Conservation (phyloP, 2,797 vertebrate species). For the Hephaestus fuliginosus region DNA sequence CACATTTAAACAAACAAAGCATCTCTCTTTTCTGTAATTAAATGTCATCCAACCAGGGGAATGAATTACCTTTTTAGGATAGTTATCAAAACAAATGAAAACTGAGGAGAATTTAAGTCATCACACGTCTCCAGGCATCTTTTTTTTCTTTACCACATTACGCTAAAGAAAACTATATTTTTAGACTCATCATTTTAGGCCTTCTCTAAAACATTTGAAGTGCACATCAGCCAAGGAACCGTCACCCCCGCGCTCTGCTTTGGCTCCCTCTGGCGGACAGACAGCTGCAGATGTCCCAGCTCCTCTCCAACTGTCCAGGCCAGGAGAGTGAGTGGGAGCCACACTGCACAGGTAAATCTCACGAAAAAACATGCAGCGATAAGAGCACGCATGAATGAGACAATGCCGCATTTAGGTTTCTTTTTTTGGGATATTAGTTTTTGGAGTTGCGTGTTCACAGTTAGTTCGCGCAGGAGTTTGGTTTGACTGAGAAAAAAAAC, state of each 20-base stretch:
- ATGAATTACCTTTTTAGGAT: neutral
- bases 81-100: neutral
- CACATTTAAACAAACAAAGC: neutral
- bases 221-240: neutral
- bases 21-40: neutral
- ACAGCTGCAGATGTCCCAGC: slow-evolving; percentile 52
- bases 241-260: slow-evolving; percentile 67
- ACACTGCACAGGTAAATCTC: slow-evolving; percentile 17
- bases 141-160: neutral
- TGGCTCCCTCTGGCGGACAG: slow-evolving; percentile 87
- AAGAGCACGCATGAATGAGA: neutral
- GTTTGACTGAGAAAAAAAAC: neutral
- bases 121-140: neutral
- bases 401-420: too few relatives aligned
- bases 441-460: neutral
- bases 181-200: neutral
- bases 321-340: slow-evolving; percentile 8
- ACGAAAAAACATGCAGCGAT: neutral
- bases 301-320: slow-evolving; percentile 13
- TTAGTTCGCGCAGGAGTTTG: neutral
- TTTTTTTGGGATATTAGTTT: neutral
- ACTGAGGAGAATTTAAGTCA: neutral
- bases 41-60: neutral
- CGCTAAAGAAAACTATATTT: neutral
- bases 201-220: too few relatives aligned